phyloP scores from a whole-genome alignment of 2,113 vertebrate species.

The Phoxinus phoxinus region DNA sequence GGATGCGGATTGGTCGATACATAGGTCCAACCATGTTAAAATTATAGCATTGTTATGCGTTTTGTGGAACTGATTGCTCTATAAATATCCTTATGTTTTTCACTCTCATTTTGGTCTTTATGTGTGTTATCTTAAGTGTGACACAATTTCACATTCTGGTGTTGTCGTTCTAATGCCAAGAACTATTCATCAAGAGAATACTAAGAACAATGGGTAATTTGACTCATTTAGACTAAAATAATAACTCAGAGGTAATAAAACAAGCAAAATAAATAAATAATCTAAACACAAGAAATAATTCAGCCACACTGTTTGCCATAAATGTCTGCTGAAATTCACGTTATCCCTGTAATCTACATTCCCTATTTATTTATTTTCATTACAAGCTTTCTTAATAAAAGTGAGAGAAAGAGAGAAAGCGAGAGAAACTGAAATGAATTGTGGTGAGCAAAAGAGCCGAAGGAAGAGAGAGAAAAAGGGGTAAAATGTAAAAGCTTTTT shows the following conservation, averaged over 20 bases:
- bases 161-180: not conserved
- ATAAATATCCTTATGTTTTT: not conserved
- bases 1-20: not conserved
- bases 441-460: not conserved
- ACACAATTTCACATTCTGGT: not conserved
- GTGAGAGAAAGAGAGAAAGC: not conserved
- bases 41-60: not conserved
- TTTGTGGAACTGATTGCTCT: not conserved
- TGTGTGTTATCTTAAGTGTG: not conserved
- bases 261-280: not conserved
- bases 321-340: not conserved
- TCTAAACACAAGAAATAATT: slow-evolving; percentile 20
- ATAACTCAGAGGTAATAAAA: not conserved
- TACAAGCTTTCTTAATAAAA: not conserved
- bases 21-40: not conserved
- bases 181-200: slow-evolving; percentile 7
- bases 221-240: not conserved
- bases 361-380: not conserved
- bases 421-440: not conserved
- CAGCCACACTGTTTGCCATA: not conserved
- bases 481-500: not conserved
- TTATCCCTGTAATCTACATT: not conserved
- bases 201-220: not conserved
- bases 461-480: not conserved
- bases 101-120: not conserved